Evolutionary conservation across 1,140 invertebrate genomes (phyloP).

Genomic region (Oryzaephilus surinamensis): DNA sequence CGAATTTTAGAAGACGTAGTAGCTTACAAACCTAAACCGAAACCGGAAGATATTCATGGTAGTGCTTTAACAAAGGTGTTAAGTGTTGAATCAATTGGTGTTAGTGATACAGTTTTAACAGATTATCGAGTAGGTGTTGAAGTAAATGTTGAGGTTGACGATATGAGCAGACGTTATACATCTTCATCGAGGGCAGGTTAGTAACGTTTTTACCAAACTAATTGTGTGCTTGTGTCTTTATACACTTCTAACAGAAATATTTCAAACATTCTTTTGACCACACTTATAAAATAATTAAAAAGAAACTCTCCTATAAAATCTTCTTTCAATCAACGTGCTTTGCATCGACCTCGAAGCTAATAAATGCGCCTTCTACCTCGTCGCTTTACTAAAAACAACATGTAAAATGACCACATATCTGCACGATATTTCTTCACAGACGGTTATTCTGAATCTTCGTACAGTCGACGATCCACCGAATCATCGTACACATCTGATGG

Average conservation of each 20-base stretch:
- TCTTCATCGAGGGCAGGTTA: conserved; percentile 26
- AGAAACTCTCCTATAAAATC: too few relatives aligned
- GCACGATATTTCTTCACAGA: conserved; percentile 20
- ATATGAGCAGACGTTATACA: conserved; percentile 30
- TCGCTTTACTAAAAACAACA: neutral
- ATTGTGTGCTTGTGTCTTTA: too few relatives aligned
- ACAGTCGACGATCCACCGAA: conserved; percentile 20
- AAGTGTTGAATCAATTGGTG: conserved; percentile 19
- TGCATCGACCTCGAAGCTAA: neutral
- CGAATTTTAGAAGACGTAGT: conserved; percentile 18
- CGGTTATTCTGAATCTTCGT: conserved; percentile 28
- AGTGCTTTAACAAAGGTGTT: conserved; percentile 23
- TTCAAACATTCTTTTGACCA: too few relatives aligned
- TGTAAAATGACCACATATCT: neutral
- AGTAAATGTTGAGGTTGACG: conserved; percentile 28
- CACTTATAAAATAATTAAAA: too few relatives aligned
- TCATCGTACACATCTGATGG: conserved; percentile 23
- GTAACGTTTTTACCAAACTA: conserved; percentile 4
- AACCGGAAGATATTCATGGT: conserved; percentile 16
- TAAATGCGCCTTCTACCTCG: too few relatives aligned
- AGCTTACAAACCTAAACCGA: conserved; percentile 15
- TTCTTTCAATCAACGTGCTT: too few relatives aligned
- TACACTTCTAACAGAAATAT: too few relatives aligned
- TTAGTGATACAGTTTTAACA: conserved; percentile 16
- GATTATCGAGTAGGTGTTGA: conserved; percentile 26